phyloP scores from a whole-genome alignment of 2,888 invertebrate species.

The Pristionchus japonicus region DNA sequence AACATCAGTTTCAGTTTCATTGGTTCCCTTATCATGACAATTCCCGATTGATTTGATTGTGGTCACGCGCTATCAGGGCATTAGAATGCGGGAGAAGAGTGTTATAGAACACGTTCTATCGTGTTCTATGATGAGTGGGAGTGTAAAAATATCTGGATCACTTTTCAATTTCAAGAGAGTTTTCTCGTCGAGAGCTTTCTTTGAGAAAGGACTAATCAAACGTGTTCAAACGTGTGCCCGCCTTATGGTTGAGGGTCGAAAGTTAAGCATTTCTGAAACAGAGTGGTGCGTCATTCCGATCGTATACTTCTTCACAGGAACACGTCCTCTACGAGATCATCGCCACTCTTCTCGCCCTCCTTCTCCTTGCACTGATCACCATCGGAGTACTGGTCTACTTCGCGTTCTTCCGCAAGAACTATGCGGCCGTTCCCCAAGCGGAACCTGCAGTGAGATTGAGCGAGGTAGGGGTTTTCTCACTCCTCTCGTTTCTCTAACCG shows the following conservation, averaged over 20 bases:
- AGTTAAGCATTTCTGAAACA: not conserved
- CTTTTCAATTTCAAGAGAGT: no score
- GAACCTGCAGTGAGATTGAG: not conserved
- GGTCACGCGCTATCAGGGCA: not conserved
- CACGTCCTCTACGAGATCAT: not conserved
- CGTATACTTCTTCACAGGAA: not conserved
- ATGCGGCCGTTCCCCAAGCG: not conserved
- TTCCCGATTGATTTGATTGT: no score
- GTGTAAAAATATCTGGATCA: no score
- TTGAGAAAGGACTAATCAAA: no score
- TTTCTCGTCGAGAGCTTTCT: no score
- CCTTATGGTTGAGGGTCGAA: not conserved
- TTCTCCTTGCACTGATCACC: not conserved
- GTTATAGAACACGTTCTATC: not conserved
- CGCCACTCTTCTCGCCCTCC: not conserved
- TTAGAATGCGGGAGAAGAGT: not conserved
- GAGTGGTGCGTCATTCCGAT: no score
- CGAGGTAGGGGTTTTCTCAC: not conserved
- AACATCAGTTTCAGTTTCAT: no score
- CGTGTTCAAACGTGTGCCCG: not conserved
- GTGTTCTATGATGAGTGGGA: not conserved
- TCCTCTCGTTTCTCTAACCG: no score
- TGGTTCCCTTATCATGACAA: no score
- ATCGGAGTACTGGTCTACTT: not conserved
- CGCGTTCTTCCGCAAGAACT: not conserved